phyloP scores from a whole-genome alignment of 1,140 invertebrate species.

The Papilio machaon region DNA sequence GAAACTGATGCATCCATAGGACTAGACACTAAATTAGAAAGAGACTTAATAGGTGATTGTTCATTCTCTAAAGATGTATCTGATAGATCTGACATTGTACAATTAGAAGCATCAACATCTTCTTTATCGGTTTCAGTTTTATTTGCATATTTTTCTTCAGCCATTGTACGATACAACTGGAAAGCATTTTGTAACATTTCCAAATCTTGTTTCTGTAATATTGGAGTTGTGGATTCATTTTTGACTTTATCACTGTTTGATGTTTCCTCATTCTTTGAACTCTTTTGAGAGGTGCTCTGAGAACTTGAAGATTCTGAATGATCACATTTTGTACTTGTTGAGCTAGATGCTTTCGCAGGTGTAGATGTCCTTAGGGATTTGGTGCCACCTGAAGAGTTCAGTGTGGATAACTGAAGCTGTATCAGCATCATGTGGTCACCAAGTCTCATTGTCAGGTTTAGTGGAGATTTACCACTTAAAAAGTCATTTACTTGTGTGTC shows the following conservation, averaged over 20 bases:
- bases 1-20: constrained; percentile 80
- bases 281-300: constrained; percentile 59
- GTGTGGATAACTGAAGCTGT: constrained; percentile 94
- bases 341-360: constrained; percentile 60
- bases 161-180: constrained; percentile 76
- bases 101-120: constrained; percentile 64
- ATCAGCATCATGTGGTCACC: constrained; percentile 99
- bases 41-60: constrained; percentile 84
- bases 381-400: constrained; percentile 76
- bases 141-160: constrained; percentile 73
- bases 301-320: constrained; percentile 63
- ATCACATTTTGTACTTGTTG: constrained; percentile 63
- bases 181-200: constrained; percentile 83
- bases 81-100: constrained; percentile 67
- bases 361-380: constrained; percentile 71
- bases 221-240: constrained; percentile 51
- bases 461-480: constrained; percentile 94
- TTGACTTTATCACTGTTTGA: constrained; percentile 58
- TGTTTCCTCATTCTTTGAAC: constrained; percentile 48
- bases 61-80: constrained; percentile 73
- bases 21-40: constrained; percentile 84
- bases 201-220: constrained; percentile 81
- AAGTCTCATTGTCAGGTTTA: constrained; percentile 96
- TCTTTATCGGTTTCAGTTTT: constrained; percentile 65
- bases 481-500: constrained; percentile 98